These are phyloP conservation scores for Pseudobourletiella spinata DNA, from an alignment of 1,140 invertebrate species.

Conservation along the genomic window DNA sequence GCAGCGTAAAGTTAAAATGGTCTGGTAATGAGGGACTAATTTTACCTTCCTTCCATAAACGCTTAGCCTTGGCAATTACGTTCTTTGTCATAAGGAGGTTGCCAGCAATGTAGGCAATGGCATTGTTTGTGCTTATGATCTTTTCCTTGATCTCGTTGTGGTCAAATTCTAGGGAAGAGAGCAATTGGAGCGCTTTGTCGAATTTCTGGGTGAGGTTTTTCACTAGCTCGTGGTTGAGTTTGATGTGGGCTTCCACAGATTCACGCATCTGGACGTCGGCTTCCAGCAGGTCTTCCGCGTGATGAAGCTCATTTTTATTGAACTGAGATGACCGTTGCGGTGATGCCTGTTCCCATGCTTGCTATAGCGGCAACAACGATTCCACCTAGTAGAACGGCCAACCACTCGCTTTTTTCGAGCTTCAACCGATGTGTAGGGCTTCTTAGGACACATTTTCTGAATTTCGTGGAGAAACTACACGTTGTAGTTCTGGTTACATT, in stretches of 20 bases:
- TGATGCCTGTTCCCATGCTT: not conserved
- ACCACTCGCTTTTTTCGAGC: too few relatives aligned
- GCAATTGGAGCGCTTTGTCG: not conserved
- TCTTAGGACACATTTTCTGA: not conserved
- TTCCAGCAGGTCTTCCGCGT: too few relatives aligned
- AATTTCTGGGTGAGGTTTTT: not conserved
- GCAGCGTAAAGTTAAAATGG: constrained; percentile 1
- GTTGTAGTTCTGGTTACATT: not conserved
- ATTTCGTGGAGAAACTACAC: not conserved
- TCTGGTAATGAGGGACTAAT: not conserved
- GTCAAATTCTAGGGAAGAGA: not conserved
- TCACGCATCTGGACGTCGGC: too few relatives aligned
- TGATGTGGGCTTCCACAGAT: too few relatives aligned
- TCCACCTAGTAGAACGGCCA: too few relatives aligned
- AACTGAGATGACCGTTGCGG: not conserved
- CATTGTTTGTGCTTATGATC: not conserved
- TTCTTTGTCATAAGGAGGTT: not conserved
- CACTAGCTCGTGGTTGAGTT: not conserved
- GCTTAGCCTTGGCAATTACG: not conserved
- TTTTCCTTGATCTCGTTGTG: not conserved
- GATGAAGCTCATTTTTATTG: too few relatives aligned
- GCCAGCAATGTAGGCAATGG: not conserved
- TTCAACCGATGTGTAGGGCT: too few relatives aligned
- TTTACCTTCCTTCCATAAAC: not conserved
- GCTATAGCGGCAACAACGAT: too few relatives aligned